Evolutionary conservation across 2,888 invertebrate genomes (phyloP).

Genomic region (Pilophorus perplexus): DNA sequence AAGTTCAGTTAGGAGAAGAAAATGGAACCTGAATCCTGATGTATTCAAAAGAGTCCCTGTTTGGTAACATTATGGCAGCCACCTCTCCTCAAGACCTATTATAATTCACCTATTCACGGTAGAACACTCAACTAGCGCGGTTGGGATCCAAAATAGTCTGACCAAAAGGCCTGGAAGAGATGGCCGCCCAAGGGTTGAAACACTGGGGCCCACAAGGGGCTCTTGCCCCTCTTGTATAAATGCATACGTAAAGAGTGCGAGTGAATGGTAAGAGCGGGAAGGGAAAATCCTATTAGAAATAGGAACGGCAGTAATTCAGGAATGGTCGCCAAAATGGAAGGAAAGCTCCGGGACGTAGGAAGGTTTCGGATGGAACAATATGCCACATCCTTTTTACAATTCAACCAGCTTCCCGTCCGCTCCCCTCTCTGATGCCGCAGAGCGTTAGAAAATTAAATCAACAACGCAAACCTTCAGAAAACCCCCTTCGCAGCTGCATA

Average conservation of each 20-base stretch:
- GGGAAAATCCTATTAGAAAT: slow-evolving; percentile 22
- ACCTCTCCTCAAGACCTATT: too few relatives aligned
- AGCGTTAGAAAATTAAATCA: slow-evolving; percentile 32
- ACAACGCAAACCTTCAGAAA: slow-evolving; percentile 15
- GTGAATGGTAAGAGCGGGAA: neutral
- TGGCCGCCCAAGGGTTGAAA: too few relatives aligned
- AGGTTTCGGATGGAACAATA: slow-evolving; percentile 19
- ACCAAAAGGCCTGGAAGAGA: too few relatives aligned
- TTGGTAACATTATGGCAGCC: too few relatives aligned
- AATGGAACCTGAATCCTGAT: too few relatives aligned
- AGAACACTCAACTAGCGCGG: too few relatives aligned
- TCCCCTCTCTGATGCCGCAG: slow-evolving; percentile 2
- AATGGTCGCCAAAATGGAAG: neutral
- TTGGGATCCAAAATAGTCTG: too few relatives aligned
- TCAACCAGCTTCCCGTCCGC: slow-evolving; percentile 12
- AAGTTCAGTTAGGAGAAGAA: too few relatives aligned
- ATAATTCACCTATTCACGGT: too few relatives aligned
- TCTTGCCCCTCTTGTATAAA: neutral
- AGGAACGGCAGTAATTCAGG: slow-evolving; percentile 14
- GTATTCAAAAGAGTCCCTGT: too few relatives aligned
- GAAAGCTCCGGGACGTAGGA: neutral
- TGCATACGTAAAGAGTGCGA: slow-evolving; percentile 26
- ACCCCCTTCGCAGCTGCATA: slow-evolving; percentile 3
- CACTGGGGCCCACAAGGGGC: neutral
- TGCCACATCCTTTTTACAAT: slow-evolving; percentile 33